phyloP scores from a whole-genome alignment of 2,888 invertebrate species.

The Dione vanillae region DNA sequence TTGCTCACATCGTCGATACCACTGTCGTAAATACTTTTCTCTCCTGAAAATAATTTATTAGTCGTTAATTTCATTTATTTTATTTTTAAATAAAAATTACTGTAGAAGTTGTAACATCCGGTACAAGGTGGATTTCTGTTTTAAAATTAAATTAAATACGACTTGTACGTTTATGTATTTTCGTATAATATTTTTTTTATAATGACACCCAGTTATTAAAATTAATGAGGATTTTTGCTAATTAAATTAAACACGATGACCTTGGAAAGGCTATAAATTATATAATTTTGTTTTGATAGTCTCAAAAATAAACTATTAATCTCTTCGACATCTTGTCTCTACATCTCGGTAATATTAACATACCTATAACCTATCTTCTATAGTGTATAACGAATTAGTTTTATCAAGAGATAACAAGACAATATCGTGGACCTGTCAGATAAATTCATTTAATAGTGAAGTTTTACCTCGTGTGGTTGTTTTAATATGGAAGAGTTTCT shows the following conservation, averaged over 20 bases:
- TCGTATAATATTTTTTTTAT: too few relatives aligned
- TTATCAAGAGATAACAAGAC: conserved; percentile 34
- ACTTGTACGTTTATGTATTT: too few relatives aligned
- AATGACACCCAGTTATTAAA: too few relatives aligned
- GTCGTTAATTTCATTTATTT: background rate
- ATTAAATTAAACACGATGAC: too few relatives aligned
- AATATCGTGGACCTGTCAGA: conserved; percentile 31
- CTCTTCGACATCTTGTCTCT: background rate
- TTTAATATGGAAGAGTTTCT: conserved; percentile 67
- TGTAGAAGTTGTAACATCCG: too few relatives aligned
- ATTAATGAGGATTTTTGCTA: too few relatives aligned
- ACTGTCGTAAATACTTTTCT: conserved; percentile 59
- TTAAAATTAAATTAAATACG: too few relatives aligned
- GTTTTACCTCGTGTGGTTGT: conserved; percentile 6
- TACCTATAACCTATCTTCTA: background rate
- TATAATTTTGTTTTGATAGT: too few relatives aligned
- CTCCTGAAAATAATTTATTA: conserved; percentile 52
- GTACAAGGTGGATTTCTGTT: too few relatives aligned
- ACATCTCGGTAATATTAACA: background rate
- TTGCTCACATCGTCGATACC: conserved; percentile 37
- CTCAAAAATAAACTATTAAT: background rate
- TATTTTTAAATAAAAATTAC: background rate
- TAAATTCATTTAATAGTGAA: conserved; percentile 27
- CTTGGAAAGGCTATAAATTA: too few relatives aligned
- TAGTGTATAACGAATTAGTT: conserved; percentile 14